These are phyloP conservation scores for Mormyrus proboscirostris DNA, from an alignment of 2,797 vertebrate genomes.

Conservation along the genomic window DNA sequence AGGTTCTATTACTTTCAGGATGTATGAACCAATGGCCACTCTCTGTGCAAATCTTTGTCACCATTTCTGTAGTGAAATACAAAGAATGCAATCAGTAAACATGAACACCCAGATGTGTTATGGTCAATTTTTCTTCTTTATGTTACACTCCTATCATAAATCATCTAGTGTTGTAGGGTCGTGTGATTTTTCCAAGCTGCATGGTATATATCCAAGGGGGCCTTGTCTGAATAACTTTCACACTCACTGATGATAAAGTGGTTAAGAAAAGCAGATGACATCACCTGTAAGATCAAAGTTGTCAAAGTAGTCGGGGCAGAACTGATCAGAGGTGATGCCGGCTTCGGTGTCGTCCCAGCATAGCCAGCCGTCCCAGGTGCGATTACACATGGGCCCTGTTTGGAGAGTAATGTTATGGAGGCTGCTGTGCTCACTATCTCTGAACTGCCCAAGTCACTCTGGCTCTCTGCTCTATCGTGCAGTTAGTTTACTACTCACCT, in stretches of 20 bases:
- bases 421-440: neutral
- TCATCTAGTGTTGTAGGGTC: neutral
- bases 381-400: conserved; percentile 74
- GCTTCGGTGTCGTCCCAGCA: conserved; percentile 85
- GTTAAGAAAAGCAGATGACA: neutral
- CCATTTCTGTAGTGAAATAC: conserved; percentile 71
- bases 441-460: neutral
- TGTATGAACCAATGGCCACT: conserved; percentile 87
- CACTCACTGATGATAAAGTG: neutral
- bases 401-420: neutral
- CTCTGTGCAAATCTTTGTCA: conserved; percentile 82
- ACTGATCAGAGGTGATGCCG: conserved; percentile 72
- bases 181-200: neutral
- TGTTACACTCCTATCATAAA: neutral
- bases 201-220: neutral
- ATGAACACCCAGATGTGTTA: neutral
- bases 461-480: neutral
- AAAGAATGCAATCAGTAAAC: neutral
- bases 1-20: conserved; percentile 86
- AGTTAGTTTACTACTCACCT: neutral
- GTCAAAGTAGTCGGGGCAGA: conserved; percentile 91
- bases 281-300: conserved; percentile 93
- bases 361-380: conserved; percentile 96
- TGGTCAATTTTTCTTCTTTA: neutral
- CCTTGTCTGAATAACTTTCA: neutral